Percentiles rank a stretch among this genome's conserved stretches.
Evolutionary conservation across 30 jellyfish, hydroid and myxozoan species (phyloP).

Genomic region (Cassiopea andromeda): DNA sequence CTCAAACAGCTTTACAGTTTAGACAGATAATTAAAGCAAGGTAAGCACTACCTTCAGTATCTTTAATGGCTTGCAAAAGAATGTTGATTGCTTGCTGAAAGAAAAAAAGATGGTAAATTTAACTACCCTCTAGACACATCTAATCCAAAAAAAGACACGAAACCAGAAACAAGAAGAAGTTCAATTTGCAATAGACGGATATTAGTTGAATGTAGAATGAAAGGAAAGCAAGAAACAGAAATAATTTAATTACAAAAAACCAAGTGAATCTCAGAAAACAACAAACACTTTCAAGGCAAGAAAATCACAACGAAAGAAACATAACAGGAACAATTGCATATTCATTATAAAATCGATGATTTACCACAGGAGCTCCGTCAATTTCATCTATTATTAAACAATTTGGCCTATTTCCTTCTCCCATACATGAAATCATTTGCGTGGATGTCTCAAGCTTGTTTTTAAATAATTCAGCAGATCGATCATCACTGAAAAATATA

Average conservation of each 20-base stretch:
- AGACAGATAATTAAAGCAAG: neutral
- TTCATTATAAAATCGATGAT: too few species aligned
- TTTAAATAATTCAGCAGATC: conserved; percentile 87
- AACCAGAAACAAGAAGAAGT: too few species aligned
- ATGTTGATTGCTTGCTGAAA: conserved; percentile 88
- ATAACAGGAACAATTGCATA: neutral
- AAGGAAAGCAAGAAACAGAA: neutral
- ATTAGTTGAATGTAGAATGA: too few species aligned
- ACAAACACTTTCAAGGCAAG: neutral
- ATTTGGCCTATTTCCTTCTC: conserved; percentile 82
- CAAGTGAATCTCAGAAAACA: neutral
- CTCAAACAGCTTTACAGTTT: too few species aligned
- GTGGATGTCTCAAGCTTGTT: conserved; percentile 86
- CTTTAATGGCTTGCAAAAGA: conserved; percentile 75
- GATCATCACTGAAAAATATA: conserved; percentile 75
- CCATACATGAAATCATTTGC: conserved; percentile 87
- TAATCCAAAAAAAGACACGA: too few species aligned
- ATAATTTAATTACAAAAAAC: too few species aligned
- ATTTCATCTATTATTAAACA: conserved; percentile 94
- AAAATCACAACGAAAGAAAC: conserved; percentile 7
- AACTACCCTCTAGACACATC: too few species aligned
- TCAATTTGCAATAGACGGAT: too few species aligned
- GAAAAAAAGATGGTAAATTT: neutral
- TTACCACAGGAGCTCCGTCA: conserved; percentile 97
- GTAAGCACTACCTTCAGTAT: conserved; percentile 57